A percentile compares a stretch with the other conserved stretches of the same genome.
phyloP scores from a whole-genome alignment of 2,797 vertebrate species.

The Propithecus deckenii region DNA sequence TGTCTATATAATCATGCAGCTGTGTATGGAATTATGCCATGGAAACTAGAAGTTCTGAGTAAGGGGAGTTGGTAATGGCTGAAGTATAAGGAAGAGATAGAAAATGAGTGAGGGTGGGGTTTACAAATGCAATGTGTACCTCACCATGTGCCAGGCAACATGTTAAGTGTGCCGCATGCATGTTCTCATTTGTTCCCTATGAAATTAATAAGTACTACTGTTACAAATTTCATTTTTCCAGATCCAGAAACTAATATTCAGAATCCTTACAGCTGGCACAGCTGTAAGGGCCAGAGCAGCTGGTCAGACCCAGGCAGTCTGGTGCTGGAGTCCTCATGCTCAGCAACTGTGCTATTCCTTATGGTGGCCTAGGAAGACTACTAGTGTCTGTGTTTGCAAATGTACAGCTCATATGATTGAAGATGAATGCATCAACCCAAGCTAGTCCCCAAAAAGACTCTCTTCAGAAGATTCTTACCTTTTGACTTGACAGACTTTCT shows the following conservation, averaged over 20 bases:
- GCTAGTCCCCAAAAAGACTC: neutral
- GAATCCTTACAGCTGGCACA: neutral
- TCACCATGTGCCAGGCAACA: neutral
- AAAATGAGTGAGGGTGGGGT: neutral
- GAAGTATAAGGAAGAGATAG: neutral
- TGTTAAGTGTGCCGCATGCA: neutral
- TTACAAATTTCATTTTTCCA: neutral
- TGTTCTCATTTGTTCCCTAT: neutral
- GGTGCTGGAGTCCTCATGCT: neutral
- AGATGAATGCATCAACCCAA: neutral
- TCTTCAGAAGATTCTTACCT: neutral
- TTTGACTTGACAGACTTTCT: neutral
- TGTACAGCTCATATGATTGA: neutral
- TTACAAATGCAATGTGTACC: neutral
- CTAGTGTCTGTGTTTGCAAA: neutral
- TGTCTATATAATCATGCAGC: neutral
- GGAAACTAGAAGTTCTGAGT: neutral
- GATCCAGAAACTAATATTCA: slow-evolving; percentile 7
- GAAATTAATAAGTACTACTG: neutral
- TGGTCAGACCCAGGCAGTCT: neutral
- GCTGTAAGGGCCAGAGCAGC: neutral
- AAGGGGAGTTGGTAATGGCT: neutral
- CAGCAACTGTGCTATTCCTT: neutral
- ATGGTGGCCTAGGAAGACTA: neutral
- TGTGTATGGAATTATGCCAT: neutral